phyloP scores from a whole-genome alignment of 2,113 vertebrate species.

The Glaucomys volans region DNA sequence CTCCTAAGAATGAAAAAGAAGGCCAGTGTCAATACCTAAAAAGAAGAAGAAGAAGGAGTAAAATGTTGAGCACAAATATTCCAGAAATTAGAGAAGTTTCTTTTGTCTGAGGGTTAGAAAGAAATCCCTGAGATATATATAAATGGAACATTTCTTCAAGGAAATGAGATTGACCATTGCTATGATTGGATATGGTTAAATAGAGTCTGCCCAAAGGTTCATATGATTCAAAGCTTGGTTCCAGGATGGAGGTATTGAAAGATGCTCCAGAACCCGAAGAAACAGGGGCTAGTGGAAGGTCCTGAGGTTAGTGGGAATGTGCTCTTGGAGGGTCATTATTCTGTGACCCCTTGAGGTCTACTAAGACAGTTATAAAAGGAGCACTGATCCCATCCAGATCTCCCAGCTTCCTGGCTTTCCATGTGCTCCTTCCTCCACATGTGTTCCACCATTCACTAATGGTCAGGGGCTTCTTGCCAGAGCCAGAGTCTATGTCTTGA shows the following conservation, averaged over 20 bases:
- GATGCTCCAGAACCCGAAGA: neutral
- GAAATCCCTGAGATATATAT: neutral
- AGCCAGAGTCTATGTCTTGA: neutral
- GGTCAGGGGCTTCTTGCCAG: neutral
- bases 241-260: neutral
- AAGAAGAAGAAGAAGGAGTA: neutral
- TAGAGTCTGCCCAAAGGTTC: neutral
- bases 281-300: neutral
- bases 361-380: neutral
- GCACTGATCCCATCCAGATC: neutral
- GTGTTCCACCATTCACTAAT: neutral
- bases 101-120: conserved; percentile 33
- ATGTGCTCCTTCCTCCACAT: neutral
- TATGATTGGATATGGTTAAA: neutral
- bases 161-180: neutral
- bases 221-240: neutral
- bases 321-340: neutral
- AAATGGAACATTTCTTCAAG: neutral
- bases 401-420: neutral
- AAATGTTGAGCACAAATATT: neutral
- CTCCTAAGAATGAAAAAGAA: neutral
- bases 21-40: neutral
- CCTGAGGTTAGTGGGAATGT: neutral
- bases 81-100: neutral
- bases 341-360: neutral